Conservation (phyloP, 2,797 vertebrate species). For the Megalops cyprinoides region DNA sequence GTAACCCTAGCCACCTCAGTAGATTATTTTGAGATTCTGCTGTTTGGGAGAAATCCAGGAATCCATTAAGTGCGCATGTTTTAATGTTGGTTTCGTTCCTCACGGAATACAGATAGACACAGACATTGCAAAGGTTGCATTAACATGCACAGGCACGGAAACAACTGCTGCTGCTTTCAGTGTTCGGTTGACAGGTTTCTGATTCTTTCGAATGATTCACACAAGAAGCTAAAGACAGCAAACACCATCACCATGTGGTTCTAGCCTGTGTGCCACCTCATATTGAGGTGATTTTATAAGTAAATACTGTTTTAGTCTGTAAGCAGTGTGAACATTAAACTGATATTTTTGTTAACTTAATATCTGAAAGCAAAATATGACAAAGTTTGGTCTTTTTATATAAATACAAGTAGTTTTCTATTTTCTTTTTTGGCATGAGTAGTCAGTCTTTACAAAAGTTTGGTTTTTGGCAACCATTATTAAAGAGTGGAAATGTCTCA, state of each 20-base stretch:
- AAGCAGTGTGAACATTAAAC: neutral
- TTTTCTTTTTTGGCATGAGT: constrained; percentile 33
- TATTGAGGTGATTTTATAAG: neutral
- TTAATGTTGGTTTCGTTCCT: neutral
- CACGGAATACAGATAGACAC: neutral
- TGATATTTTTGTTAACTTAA: too few relatives aligned
- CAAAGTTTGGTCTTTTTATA: constrained; percentile 20
- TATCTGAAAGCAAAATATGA: neutral
- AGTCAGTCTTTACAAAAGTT: constrained; percentile 7
- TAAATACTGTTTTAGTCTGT: constrained; percentile 10
- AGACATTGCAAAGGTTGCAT: neutral
- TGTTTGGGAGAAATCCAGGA: neutral
- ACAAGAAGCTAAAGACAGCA: neutral
- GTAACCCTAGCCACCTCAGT: neutral
- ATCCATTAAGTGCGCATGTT: neutral
- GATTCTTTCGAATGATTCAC: neutral
- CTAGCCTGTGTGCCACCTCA: neutral
- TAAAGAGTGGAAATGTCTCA: neutral
- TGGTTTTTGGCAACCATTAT: neutral
- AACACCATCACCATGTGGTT: neutral
- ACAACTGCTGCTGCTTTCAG: neutral
- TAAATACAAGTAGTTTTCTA: constrained; percentile 4
- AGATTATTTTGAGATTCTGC: neutral
- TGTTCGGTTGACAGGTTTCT: too few relatives aligned
- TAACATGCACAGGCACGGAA: neutral